Conservation (phyloP, 2,113 vertebrate species). For the Gallinago media region DNA sequence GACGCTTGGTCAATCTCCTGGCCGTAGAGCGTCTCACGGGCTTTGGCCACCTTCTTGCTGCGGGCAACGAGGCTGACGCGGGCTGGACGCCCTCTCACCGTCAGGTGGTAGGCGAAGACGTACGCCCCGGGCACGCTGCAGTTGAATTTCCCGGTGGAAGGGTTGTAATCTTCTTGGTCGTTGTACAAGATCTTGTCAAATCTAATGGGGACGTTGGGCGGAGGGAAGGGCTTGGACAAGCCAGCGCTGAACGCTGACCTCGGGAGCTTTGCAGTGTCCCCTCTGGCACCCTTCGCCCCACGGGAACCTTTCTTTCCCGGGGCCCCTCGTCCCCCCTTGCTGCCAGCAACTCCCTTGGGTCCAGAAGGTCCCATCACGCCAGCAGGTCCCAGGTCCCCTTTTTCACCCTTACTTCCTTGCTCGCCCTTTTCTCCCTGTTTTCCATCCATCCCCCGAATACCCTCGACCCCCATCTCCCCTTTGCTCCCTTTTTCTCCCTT, state of each 20-base stretch:
- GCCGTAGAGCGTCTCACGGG: constrained; percentile 90
- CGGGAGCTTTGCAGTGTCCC: constrained; percentile 52
- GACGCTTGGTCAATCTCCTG: constrained; percentile 97
- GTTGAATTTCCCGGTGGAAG: constrained; percentile 87
- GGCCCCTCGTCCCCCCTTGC: constrained; percentile 86
- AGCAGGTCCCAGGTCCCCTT: constrained; percentile 82
- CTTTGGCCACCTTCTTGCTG: constrained; percentile 83
- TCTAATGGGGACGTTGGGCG: constrained; percentile 86
- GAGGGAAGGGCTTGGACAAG: constrained; percentile 91
- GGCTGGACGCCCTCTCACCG: constrained; percentile 90
- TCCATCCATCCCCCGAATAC: constrained; percentile 80
- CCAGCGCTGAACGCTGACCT: constrained; percentile 92
- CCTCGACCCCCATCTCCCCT: constrained; percentile 83
- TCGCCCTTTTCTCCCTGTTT: constrained; percentile 82
- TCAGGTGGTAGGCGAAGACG: constrained; percentile 93
- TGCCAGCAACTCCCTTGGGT: constrained; percentile 82
- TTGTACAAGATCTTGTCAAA: constrained; percentile 94
- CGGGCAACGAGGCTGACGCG: constrained; percentile 87
- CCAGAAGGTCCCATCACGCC: constrained; percentile 81
- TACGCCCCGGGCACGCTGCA: constrained; percentile 90
- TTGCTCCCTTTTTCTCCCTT: constrained; percentile 86
- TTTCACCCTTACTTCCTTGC: constrained; percentile 84
- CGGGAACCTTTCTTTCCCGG: constrained; percentile 88
- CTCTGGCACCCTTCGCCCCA: constrained; percentile 87
- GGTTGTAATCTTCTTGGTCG: constrained; percentile 86